Evolutionary conservation across 2,113 vertebrate species (phyloP).

Genomic region (Lophochroa leadbeateri): DNA sequence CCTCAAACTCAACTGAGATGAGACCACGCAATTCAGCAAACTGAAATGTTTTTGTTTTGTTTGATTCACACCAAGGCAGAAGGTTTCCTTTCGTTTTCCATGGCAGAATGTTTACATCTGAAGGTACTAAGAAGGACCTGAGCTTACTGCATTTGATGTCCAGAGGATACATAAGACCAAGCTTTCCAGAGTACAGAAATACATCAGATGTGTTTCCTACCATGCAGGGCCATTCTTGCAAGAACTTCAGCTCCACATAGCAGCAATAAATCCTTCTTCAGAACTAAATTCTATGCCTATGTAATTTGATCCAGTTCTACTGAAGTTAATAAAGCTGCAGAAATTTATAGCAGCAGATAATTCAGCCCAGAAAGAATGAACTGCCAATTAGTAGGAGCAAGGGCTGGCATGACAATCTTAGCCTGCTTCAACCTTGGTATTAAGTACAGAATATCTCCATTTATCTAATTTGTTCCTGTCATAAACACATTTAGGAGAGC

Average conservation of each 20-base stretch:
- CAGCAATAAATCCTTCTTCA: not conserved
- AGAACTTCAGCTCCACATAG: not conserved
- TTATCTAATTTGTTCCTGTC: conserved; percentile 26
- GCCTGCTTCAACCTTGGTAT: not conserved
- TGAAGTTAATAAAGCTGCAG: not conserved
- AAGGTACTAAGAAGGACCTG: not conserved
- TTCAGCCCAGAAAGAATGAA: not conserved
- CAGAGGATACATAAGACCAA: not conserved
- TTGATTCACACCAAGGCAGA: not conserved
- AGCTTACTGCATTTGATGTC: not conserved
- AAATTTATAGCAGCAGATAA: not conserved
- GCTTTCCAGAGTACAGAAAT: not conserved
- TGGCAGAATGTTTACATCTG: not conserved
- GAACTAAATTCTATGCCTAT: not conserved
- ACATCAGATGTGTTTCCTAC: not conserved
- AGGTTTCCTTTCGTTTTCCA: not conserved
- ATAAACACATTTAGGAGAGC: not conserved
- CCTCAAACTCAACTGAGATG: not conserved
- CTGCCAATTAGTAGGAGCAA: not conserved
- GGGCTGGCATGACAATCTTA: not conserved
- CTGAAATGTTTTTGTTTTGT: not conserved
- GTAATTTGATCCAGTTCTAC: not conserved
- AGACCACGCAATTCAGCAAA: not conserved
- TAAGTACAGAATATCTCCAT: conserved; percentile 13
- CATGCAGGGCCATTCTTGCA: not conserved